Percentiles rank a stretch among this genome's conserved stretches.
Evolutionary conservation across 2,888 invertebrate genomes (phyloP).

Genomic region (Lepidocyrtoides sp.): DNA sequence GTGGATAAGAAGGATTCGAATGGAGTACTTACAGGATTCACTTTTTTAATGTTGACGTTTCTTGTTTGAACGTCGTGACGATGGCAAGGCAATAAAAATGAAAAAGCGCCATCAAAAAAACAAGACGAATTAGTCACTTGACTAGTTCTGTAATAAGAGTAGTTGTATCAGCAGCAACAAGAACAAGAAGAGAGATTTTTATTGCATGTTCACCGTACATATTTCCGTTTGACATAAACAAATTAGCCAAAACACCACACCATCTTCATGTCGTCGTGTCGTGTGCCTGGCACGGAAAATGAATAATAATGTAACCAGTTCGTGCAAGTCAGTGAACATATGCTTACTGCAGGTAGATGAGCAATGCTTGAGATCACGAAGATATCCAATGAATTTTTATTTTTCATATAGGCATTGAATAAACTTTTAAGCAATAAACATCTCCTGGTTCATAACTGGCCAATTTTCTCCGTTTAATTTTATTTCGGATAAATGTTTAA

Average conservation of each 20-base stretch:
- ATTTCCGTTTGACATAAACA: conserved; percentile 69
- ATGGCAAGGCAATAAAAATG: conserved; percentile 16
- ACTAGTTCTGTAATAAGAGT: conserved; percentile 46
- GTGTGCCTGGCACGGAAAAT: conserved; percentile 44
- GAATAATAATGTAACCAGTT: too few relatives aligned
- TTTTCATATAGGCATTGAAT: too few relatives aligned
- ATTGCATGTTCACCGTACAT: conserved; percentile 19
- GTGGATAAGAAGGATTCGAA: not conserved
- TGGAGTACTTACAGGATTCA: not conserved
- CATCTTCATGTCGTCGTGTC: conserved; percentile 35
- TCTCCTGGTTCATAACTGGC: too few relatives aligned
- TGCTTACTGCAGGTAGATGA: too few relatives aligned
- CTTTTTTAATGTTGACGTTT: not conserved
- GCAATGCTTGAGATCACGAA: too few relatives aligned
- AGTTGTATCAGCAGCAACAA: not conserved
- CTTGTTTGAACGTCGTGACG: not conserved
- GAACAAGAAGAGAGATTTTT: conserved; percentile 29
- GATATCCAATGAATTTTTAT: too few relatives aligned
- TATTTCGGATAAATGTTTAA: too few relatives aligned
- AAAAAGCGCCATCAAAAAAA: conserved; percentile 23
- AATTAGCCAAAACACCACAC: conserved; percentile 69
- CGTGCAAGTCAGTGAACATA: too few relatives aligned
- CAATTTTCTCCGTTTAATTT: too few relatives aligned
- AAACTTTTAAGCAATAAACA: too few relatives aligned
- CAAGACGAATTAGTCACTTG: conserved; percentile 63